phyloP scores from a whole-genome alignment of 2,888 invertebrate species.

The Linnaemya tessellans region DNA sequence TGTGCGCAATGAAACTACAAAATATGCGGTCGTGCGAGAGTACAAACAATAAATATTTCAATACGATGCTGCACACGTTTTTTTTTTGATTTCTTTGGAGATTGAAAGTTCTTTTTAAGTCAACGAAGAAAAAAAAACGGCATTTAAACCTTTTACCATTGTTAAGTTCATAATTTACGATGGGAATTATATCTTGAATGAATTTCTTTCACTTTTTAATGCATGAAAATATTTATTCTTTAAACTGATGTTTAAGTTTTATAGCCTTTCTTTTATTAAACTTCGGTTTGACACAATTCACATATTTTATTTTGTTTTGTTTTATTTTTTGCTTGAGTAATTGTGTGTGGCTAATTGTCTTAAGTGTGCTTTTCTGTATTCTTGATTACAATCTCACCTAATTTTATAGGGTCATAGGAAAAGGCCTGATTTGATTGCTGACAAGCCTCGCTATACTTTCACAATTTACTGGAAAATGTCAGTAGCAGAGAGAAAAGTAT shows the following conservation, averaged over 20 bases:
- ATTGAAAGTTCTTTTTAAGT: slow-evolving; percentile 63
- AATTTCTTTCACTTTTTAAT: slow-evolving; percentile 60
- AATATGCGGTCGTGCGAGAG: slow-evolving; percentile 12
- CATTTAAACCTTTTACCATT: slow-evolving; percentile 44
- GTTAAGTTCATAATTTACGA: slow-evolving; percentile 55
- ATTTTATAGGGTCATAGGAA: background rate
- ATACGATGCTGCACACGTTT: slow-evolving; percentile 19
- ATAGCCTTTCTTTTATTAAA: background rate
- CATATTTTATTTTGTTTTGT: background rate
- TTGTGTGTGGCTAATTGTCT: background rate
- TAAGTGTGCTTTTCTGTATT: background rate
- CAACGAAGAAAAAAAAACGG: background rate
- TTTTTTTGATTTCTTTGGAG: slow-evolving; percentile 38
- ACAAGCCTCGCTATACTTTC: background rate
- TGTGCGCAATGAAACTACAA: slow-evolving; percentile 47
- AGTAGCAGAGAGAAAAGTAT: background rate
- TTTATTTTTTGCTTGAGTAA: background rate
- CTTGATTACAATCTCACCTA: background rate
- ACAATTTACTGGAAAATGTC: background rate
- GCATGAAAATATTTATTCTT: slow-evolving; percentile 26
- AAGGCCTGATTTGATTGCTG: background rate
- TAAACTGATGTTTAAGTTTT: slow-evolving; percentile 19
- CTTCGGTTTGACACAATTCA: slow-evolving; percentile 23
- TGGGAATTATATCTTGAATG: slow-evolving; percentile 42
- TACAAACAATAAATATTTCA: slow-evolving; percentile 1